Base-by-base conservation (phyloP, 1,140 invertebrate species). In the Theocolax elegans region DNA sequence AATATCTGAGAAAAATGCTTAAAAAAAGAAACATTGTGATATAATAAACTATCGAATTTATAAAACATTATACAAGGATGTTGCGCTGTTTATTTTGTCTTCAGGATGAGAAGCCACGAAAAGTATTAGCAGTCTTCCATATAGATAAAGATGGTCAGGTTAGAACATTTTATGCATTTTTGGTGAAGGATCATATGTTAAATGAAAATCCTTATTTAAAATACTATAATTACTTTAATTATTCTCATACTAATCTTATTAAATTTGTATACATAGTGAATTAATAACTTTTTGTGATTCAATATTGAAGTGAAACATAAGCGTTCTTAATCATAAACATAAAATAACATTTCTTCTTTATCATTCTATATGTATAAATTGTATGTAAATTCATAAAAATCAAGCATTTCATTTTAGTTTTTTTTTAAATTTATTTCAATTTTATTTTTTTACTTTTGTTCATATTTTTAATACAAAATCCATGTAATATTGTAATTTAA, bases 101-200 rank as follows among this genome's bases (percentile, higher is more conserved):
- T 86, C 87, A 91, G 89, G 89, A 89, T 80, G 86, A 88, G 76
- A 88, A 90, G 82, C 78, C 76, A 79, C 89, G 89, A 84, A 89
- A 90, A 86, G 83, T 90, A 77, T 85, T 88, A 84, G 89, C 88
- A 73, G 88, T 91, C 75, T 87, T 90, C 86, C 89, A 88, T 88
- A 86, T 91, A 87, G 88, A 89, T 85, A 87, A 89, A 86, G 87
- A 90, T 76, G 87, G 87, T 75, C 88, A 91, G 89, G 90, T 91
- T 87, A 89, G 87, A 85, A 75, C 78, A 75, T 53, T 70, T 71
- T 65, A 27, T 40, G 13, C 44, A 71, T 42, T 66, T 59, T 42
- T 65, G 25, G 25, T 44, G 62, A 19, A 15, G 58, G 58, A 19
- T 49, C 10, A 67, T 40, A 21, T 67, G 27, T 25, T 69, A 29